phyloP scores from a whole-genome alignment of 2,888 invertebrate genomes.

The Mesodorylaimus sp. region DNA sequence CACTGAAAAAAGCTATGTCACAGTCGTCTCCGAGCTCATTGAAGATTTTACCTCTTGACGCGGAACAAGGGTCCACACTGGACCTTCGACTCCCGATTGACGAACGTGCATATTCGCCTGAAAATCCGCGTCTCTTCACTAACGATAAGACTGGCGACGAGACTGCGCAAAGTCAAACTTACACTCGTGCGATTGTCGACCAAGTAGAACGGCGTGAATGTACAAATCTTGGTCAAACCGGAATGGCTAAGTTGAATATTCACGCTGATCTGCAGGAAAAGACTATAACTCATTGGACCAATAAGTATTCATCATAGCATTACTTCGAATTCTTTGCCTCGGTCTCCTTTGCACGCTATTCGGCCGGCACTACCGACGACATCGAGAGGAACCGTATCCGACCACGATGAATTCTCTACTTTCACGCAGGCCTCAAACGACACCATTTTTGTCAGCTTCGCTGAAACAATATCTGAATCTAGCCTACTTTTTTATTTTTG shows the following conservation, averaged over 20 bases:
- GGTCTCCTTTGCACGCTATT: slow-evolving; percentile 47
- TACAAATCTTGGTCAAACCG: slow-evolving; percentile 82
- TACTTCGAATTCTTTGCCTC: slow-evolving; percentile 29
- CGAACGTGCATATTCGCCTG: too few relatives aligned
- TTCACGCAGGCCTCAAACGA: slow-evolving; percentile 44
- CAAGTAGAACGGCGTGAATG: slow-evolving; percentile 80
- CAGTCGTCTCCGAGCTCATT: too few relatives aligned
- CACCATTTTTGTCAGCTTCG: neutral
- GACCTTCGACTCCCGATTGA: too few relatives aligned
- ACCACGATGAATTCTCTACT: slow-evolving; percentile 80
- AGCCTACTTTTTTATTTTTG: slow-evolving; percentile 69
- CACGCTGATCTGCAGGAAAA: slow-evolving; percentile 57
- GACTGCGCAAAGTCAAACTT: too few relatives aligned
- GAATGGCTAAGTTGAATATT: slow-evolving; percentile 73
- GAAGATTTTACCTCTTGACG: too few relatives aligned
- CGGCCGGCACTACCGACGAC: slow-evolving; percentile 90
- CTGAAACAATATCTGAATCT: neutral
- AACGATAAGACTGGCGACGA: neutral
- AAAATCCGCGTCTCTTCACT: neutral
- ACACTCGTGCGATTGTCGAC: slow-evolving; percentile 62
- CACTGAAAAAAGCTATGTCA: slow-evolving; percentile 37
- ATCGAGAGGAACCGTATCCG: slow-evolving; percentile 87
- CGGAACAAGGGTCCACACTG: too few relatives aligned
- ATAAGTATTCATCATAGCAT: neutral
- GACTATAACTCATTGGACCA: neutral